A percentile compares a stretch with the other conserved stretches of the same genome.
Evolutionary conservation across 2,113 vertebrate genomes (phyloP).

Genomic region (Tupaia tana): DNA sequence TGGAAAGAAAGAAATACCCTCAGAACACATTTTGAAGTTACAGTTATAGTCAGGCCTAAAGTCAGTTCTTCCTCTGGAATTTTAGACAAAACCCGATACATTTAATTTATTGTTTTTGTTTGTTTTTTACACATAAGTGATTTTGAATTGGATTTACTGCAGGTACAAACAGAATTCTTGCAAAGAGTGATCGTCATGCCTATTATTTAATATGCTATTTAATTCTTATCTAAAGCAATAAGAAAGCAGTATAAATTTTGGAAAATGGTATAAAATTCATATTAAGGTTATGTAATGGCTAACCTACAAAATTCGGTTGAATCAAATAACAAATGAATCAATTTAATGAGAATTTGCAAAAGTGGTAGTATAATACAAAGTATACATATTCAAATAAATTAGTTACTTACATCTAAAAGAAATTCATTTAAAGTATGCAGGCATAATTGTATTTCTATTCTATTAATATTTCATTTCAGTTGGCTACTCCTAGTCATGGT

Average conservation of each 20-base stretch:
- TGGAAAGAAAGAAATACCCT: neutral
- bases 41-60: neutral
- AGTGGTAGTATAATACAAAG: neutral
- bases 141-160: neutral
- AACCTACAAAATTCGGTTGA: neutral
- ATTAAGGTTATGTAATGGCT: neutral
- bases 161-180: neutral
- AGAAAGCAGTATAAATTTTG: neutral
- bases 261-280: neutral
- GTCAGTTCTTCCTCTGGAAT: neutral
- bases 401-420: neutral
- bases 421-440: neutral
- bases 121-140: neutral
- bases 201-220: neutral
- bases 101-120: neutral
- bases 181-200: neutral
- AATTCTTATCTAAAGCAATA: neutral
- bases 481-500: neutral
- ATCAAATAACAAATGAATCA: slow-evolving; percentile 1
- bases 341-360: neutral
- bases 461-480: neutral
- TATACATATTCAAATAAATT: neutral
- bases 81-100: neutral
- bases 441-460: neutral
- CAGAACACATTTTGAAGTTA: neutral